These are phyloP conservation scores for Hirundichthys speculiger DNA, from an alignment of 2,113 vertebrate genomes.

Conservation along the genomic window DNA sequence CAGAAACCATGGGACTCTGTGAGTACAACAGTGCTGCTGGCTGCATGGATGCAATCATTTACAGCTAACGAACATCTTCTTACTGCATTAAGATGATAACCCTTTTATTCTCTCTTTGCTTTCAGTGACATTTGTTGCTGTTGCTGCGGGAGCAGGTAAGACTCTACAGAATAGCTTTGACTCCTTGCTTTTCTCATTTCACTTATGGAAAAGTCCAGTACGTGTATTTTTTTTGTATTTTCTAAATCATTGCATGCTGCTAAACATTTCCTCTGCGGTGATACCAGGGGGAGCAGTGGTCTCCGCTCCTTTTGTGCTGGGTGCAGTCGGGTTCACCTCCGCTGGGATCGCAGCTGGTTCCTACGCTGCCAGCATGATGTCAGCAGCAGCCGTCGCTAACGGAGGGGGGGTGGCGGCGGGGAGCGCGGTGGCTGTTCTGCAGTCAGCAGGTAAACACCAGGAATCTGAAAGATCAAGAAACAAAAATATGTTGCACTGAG, in stretches of 20 bases:
- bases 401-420: conserved; percentile 62
- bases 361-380: conserved; percentile 53
- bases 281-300: conserved; percentile 7
- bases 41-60: background rate
- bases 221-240: too few relatives aligned
- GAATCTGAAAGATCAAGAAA: too few relatives aligned
- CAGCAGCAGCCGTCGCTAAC: conserved; percentile 23
- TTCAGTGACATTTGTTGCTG: background rate
- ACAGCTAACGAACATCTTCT: background rate
- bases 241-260: background rate
- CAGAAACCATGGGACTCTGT: conserved; percentile 3
- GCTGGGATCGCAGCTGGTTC: conserved; percentile 53
- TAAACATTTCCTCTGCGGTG: background rate
- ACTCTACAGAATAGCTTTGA: background rate
- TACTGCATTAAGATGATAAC: background rate
- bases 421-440: conserved; percentile 41
- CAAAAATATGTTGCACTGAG: background rate
- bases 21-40: background rate
- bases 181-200: background rate
- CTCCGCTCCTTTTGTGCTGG: conserved; percentile 13
- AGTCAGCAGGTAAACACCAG: conserved; percentile 57
- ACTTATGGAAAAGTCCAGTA: rapidly evolving
- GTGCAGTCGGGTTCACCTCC: conserved; percentile 49
- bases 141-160: conserved; percentile 24
- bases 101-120: background rate